Base-by-base conservation (phyloP, 1,140 invertebrate genomes). In the Apis florea region DNA sequence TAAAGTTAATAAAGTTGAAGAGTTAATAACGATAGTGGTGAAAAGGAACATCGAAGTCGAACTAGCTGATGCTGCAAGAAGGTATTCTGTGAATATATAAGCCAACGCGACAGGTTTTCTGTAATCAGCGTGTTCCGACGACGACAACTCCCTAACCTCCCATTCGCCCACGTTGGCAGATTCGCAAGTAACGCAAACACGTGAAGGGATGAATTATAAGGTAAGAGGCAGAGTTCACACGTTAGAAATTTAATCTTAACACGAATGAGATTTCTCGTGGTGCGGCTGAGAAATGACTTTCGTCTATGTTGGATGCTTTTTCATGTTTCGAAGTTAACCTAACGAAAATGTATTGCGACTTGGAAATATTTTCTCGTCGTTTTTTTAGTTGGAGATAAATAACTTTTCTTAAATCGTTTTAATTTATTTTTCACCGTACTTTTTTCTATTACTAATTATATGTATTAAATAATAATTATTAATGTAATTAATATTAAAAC, bases 61-160 rank as follows among this genome's bases (percentile, higher is more conserved):
- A 84, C 66, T 74, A 87, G 78, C 85, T 84, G 85, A 86, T 81
- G 66, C 49, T 78, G 85, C 85, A 86, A 40, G 73, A 87, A 86
- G n/a, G 66, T 83, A 83, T 75, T 79, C 61, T 71, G 53, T 71
- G 79, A 76, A 85, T 85, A 83, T 56, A 58, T 79, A 85, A 47
- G 53, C 66, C 53, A 78, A 73, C 31, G 77, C 77, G 64, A 78
- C 76, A 81, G 82, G 64, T 86, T 87, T 85, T 86, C 68, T 58
- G 21, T 53, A 69, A 85, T 80, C 85, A 80, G 68, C 69, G 54
- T 69, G 74, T 59, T 75, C 66, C 40, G 9, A 3, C 56, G 47
- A 56, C 24, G 31, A 40, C 53, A 19, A 51, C 54, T 31, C 56
- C 53, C n/a, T 64, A 66, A 68, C 83, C 40, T 77, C 59, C 19